Percentiles rank a stretch among this genome's conserved stretches.
phyloP scores from a whole-genome alignment of 1,140 invertebrate genomes.

The Agrilus planipennis region DNA sequence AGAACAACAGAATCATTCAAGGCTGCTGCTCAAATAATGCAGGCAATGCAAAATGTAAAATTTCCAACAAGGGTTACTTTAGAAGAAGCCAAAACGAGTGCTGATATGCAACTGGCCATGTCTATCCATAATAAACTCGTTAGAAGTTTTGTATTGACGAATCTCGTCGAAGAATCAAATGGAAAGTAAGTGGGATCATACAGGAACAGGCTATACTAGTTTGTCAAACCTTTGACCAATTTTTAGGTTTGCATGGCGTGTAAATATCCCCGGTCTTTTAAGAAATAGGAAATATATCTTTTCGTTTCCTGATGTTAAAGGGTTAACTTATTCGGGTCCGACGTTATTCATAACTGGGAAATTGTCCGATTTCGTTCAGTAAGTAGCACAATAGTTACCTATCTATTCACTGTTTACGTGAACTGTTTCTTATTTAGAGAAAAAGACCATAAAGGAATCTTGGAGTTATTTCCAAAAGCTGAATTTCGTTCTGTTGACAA shows the following conservation, averaged over 20 bases:
- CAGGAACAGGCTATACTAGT: not conserved
- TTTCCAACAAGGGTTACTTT: not conserved
- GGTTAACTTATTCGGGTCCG: not conserved
- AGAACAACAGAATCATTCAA: too few relatives aligned
- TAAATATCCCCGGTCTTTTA: not conserved
- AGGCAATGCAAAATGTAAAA: not conserved
- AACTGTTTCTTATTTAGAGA: not conserved
- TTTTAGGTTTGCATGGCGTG: not conserved
- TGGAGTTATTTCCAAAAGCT: constrained; percentile 1
- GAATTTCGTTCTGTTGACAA: not conserved
- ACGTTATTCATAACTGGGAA: not conserved
- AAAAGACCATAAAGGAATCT: not conserved
- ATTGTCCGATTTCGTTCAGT: not conserved
- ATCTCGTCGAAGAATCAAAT: too few relatives aligned
- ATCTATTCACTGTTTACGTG: not conserved
- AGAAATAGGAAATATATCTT: not conserved
- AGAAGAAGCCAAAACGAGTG: not conserved
- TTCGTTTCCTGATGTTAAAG: not conserved
- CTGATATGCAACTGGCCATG: not conserved
- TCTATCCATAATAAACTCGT: not conserved
- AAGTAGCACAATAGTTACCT: too few relatives aligned
- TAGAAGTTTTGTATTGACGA: not conserved
- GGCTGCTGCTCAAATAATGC: not conserved
- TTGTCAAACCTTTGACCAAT: not conserved
- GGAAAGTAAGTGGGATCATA: too few relatives aligned